A percentile compares a stretch with the other conserved stretches of the same genome.
These are phyloP conservation scores for Hemiscyllium ocellatum DNA, from an alignment of 2,113 vertebrate genomes.

Conservation along the genomic window DNA sequence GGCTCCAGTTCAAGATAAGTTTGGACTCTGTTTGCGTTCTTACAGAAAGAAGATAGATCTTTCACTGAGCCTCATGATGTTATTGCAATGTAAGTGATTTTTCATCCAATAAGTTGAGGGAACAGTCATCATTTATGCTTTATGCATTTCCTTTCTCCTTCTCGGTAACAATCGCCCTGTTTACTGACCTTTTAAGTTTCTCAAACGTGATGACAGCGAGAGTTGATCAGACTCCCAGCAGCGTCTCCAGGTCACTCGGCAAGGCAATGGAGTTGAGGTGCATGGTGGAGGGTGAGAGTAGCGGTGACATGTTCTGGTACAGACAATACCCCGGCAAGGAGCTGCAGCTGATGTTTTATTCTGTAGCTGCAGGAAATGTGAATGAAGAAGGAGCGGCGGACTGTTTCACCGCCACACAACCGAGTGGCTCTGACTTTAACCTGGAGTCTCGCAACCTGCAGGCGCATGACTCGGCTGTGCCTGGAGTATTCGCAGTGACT, in stretches of 20 bases:
- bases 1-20: not conserved
- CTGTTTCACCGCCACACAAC: not conserved
- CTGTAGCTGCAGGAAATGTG: not conserved
- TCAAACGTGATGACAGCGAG: not conserved
- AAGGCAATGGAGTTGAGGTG: not conserved
- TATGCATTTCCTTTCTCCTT: too few relatives aligned
- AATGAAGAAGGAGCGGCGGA: not conserved
- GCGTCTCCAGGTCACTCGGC: not conserved
- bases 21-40: not conserved
- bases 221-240: not conserved
- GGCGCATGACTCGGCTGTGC: too few relatives aligned
- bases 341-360: not conserved
- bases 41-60: not conserved
- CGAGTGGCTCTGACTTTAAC: too few relatives aligned
- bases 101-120: too few relatives aligned
- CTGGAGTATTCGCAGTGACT: too few relatives aligned
- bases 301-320: not conserved
- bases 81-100: not conserved
- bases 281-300: not conserved
- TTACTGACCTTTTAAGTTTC: not conserved
- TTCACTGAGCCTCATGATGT: not conserved
- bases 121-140: too few relatives aligned
- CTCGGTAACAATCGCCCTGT: too few relatives aligned
- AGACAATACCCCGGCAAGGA: not conserved
- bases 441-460: too few relatives aligned